These are phyloP conservation scores for Eledona agricola DNA, from an alignment of 2,888 invertebrate species.

Conservation along the genomic window DNA sequence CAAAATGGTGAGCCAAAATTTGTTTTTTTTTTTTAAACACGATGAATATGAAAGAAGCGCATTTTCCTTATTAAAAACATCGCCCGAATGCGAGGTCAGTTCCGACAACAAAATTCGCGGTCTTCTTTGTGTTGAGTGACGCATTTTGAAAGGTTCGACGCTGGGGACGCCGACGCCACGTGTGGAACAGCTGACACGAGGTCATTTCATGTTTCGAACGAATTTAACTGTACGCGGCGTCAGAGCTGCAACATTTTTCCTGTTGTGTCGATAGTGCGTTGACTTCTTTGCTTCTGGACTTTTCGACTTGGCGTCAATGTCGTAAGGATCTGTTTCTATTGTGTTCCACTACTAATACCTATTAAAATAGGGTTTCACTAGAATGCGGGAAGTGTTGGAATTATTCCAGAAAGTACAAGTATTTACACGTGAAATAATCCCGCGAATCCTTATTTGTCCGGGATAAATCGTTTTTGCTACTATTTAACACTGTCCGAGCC, in stretches of 20 bases:
- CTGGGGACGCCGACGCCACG: conserved; percentile 27
- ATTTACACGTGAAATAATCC: too few relatives aligned
- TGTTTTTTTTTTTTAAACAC: neutral
- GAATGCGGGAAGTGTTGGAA: conserved; percentile 6
- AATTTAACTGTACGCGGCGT: conserved; percentile 19
- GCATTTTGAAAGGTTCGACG: conserved; percentile 16
- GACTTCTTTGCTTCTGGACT: conserved; percentile 6
- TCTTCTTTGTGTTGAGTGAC: too few relatives aligned
- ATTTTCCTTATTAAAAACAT: neutral
- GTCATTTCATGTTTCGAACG: conserved; percentile 24
- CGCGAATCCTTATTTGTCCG: too few relatives aligned
- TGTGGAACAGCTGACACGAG: conserved; percentile 26
- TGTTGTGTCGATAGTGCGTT: conserved; percentile 22
- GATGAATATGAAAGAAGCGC: neutral
- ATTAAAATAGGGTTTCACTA: too few relatives aligned
- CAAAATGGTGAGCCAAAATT: conserved; percentile 14
- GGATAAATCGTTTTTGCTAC: too few relatives aligned
- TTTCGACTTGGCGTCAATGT: conserved; percentile 1
- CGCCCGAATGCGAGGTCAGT: too few relatives aligned
- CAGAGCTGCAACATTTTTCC: conserved; percentile 16
- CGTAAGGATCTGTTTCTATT: conserved; percentile 3
- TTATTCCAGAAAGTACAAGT: conserved; percentile 9
- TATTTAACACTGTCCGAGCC: too few relatives aligned
- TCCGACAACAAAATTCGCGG: too few relatives aligned
- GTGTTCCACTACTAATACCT: too few relatives aligned